phyloP scores from a whole-genome alignment of 2,113 vertebrate species.

The Polyodon spathula region DNA sequence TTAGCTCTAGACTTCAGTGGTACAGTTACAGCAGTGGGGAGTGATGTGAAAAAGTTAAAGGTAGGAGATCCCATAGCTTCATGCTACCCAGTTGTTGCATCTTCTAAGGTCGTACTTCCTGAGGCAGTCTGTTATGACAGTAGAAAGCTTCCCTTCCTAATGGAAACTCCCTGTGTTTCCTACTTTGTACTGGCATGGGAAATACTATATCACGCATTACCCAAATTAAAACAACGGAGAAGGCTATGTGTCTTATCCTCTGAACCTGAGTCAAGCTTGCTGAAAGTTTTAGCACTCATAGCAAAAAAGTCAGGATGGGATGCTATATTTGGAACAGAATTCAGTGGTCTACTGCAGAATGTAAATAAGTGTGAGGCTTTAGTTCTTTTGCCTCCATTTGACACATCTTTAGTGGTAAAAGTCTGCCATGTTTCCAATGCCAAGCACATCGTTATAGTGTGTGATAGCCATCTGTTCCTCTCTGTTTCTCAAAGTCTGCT shows the following conservation, averaged over 20 bases:
- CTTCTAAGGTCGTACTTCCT: slow-evolving; percentile 53
- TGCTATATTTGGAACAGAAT: slow-evolving; percentile 33
- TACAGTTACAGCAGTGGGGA: slow-evolving; percentile 54
- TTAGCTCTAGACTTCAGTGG: slow-evolving; percentile 71
- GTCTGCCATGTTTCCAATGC: slow-evolving; percentile 28
- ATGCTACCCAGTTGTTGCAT: slow-evolving; percentile 60
- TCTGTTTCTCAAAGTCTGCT: slow-evolving; percentile 20
- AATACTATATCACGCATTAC: slow-evolving; percentile 47
- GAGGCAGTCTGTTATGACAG: slow-evolving; percentile 52
- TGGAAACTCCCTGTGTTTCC: slow-evolving; percentile 62
- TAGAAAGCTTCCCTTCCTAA: slow-evolving; percentile 53
- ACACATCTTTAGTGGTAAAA: slow-evolving; percentile 28
- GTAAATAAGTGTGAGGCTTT: slow-evolving; percentile 44
- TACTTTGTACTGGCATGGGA: slow-evolving; percentile 67
- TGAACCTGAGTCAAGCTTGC: slow-evolving; percentile 51
- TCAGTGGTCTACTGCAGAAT: slow-evolving; percentile 13
- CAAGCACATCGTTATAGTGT: slow-evolving; percentile 53
- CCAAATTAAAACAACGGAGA: slow-evolving; percentile 34
- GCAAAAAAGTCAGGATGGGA: slow-evolving; percentile 63
- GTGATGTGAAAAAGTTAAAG: slow-evolving; percentile 49
- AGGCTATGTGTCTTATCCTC: slow-evolving; percentile 56
- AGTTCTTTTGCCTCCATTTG: slow-evolving; percentile 56
- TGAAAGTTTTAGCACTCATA: slow-evolving; percentile 49
- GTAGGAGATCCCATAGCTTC: slow-evolving; percentile 61
- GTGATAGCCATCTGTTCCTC: slow-evolving; percentile 34